Base-by-base conservation (phyloP, 2,797 vertebrate genomes). In the Chaetodon trifasciatus region DNA sequence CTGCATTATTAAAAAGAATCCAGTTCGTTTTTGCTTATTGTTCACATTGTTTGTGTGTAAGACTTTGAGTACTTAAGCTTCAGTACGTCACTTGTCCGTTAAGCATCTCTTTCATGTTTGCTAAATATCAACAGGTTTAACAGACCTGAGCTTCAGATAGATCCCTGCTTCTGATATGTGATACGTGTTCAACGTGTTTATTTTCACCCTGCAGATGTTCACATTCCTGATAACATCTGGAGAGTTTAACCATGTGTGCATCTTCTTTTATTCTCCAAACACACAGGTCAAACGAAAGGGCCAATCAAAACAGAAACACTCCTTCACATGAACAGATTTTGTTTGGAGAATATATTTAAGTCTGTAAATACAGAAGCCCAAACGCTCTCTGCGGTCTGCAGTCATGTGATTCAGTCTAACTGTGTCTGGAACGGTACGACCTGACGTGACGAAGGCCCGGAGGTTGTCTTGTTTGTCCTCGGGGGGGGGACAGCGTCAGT, bases 151-250 rank as follows among this genome's bases (percentile, higher is more conserved):
- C 53, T 28, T 16, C 12, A n/a, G 35, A 60, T 39, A 13, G 32
- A 69, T 70, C 61, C 53, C 55, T 19, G 35, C 15, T 69, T 69
- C 9, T 40, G 61, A n/a, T n/a, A n/a, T n/a, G 24, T 35, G 35
- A 24, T 35, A 5, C 32, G 5, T 17, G 47, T 76, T 49, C 61
- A 37, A 50, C 68, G 7, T 2, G 32, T 69, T 44, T 17, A 17
- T 56, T 63, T 62, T 35, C 7, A 82, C 56, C 50, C 49, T 12
- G 55, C 19, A 15, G 16, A 56, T 0, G 2, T 24, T 52, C 19
- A 17, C 23, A 13, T 49, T 67, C 19, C 24, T 16, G n/a, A 53
- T 50, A 50, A 62, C 56, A 8, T 64, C 58, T 16, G 1, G 24
- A 64, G 39, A 42, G 37, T 76, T 46, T 23, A 60, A 40, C 71